Conservation (phyloP, 2,888 invertebrate genomes). For the Lingula anatina region DNA sequence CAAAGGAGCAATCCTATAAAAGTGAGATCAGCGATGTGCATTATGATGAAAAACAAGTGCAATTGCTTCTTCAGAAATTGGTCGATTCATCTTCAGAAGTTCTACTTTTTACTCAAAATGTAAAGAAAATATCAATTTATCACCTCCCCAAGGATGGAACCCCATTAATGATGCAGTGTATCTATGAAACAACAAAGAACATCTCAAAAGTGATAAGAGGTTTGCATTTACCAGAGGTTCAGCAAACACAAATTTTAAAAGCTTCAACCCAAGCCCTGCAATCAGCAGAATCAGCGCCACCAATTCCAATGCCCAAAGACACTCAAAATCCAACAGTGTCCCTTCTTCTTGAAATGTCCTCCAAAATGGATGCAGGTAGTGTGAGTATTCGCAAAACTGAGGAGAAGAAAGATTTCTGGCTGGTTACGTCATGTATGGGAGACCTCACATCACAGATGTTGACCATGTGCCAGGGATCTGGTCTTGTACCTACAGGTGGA, state of each 20-base stretch:
- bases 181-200: too few relatives aligned
- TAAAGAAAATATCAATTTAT: constrained; percentile 24
- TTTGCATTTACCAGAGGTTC: too few relatives aligned
- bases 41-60: constrained; percentile 28
- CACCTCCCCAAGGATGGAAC: constrained; percentile 18
- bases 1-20: constrained; percentile 21
- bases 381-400: too few relatives aligned
- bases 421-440: neutral
- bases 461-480: neutral
- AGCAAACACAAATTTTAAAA: too few relatives aligned
- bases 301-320: too few relatives aligned
- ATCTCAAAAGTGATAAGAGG: too few relatives aligned
- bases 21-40: constrained; percentile 32
- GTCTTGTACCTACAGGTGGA: neutral
- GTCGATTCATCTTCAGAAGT: constrained; percentile 27
- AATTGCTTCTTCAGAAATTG: constrained; percentile 24
- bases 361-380: too few relatives aligned
- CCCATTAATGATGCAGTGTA: too few relatives aligned
- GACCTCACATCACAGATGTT: neutral
- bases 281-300: too few relatives aligned
- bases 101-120: constrained; percentile 43
- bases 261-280: too few relatives aligned
- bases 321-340: too few relatives aligned
- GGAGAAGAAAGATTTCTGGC: neutral
- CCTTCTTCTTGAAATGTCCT: too few relatives aligned